Conservation (phyloP, 2,113 vertebrate genomes). For the Bubalus kerabau region DNA sequence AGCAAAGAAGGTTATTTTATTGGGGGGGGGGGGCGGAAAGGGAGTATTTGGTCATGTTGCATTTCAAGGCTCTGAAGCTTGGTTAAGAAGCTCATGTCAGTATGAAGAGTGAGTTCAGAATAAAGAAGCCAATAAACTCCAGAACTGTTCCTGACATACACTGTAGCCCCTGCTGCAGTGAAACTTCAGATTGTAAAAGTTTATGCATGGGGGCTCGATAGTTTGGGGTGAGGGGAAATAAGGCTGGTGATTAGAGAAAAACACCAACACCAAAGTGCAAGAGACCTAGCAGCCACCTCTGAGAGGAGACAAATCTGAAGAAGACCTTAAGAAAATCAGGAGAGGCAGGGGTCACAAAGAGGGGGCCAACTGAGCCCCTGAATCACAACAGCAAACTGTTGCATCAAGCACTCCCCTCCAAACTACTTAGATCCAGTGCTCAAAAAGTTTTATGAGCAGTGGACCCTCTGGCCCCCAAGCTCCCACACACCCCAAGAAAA, state of each 20-base stretch:
- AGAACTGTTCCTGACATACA: neutral
- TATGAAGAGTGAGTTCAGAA: neutral
- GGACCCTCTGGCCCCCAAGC: neutral
- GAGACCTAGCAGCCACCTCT: neutral
- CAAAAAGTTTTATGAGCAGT: constrained; percentile 8
- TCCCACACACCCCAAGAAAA: constrained; percentile 27
- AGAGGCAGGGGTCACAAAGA: neutral
- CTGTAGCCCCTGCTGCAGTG: neutral
- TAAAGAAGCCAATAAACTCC: neutral
- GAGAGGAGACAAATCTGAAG: neutral
- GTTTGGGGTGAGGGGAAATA: too few relatives aligned
- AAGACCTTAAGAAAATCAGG: constrained; percentile 1
- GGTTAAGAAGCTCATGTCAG: constrained; percentile 28
- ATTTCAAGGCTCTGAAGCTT: constrained; percentile 43
- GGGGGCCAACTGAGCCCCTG: neutral
- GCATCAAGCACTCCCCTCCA: constrained; percentile 33
- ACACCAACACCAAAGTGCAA: neutral
- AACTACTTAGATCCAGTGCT: neutral
- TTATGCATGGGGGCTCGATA: neutral
- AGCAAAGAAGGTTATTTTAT: neutral
- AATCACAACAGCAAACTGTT: constrained; percentile 36
- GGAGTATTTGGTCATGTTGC: neutral
- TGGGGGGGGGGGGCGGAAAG: neutral
- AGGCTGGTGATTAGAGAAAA: neutral
- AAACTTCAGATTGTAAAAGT: neutral